Conservation (phyloP, 2,113 vertebrate species). For the Gymnobelideus leadbeateri region DNA sequence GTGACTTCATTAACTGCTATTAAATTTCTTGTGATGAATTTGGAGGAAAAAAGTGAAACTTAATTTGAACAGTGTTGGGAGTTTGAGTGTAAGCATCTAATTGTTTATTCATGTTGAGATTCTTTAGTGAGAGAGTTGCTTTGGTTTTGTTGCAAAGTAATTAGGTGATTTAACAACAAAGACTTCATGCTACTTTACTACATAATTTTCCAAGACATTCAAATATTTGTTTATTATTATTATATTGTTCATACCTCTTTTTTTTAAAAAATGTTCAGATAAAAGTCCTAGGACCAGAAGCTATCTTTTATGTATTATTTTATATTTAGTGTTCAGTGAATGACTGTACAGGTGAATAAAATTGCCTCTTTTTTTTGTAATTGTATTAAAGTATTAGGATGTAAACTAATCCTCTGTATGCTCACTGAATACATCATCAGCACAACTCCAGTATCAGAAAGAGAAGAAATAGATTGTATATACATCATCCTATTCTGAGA, state of each 20-base stretch:
- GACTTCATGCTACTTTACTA: neutral
- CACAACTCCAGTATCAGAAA: neutral
- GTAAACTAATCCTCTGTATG: neutral
- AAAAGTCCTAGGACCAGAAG: neutral
- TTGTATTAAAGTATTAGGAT: neutral
- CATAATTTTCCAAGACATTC: neutral
- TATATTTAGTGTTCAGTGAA: neutral
- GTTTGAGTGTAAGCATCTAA: neutral
- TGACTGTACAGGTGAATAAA: neutral
- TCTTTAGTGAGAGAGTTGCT: neutral
- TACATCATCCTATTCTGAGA: neutral
- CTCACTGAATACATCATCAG: neutral
- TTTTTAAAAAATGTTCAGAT: neutral
- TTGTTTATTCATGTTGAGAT: neutral
- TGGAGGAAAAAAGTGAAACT: neutral
- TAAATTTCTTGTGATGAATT: neutral
- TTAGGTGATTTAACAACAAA: neutral
- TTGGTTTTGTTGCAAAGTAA: neutral
- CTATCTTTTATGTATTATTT: neutral
- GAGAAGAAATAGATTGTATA: neutral
- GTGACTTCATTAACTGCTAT: neutral
- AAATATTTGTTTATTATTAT: neutral
- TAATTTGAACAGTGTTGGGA: neutral
- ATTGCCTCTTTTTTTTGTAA: neutral
- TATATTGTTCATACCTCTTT: neutral